Percentiles rank a stretch among this genome's conserved stretches.
phyloP scores from a whole-genome alignment of 1,140 invertebrate genomes.

The Heliconius nattereri region DNA sequence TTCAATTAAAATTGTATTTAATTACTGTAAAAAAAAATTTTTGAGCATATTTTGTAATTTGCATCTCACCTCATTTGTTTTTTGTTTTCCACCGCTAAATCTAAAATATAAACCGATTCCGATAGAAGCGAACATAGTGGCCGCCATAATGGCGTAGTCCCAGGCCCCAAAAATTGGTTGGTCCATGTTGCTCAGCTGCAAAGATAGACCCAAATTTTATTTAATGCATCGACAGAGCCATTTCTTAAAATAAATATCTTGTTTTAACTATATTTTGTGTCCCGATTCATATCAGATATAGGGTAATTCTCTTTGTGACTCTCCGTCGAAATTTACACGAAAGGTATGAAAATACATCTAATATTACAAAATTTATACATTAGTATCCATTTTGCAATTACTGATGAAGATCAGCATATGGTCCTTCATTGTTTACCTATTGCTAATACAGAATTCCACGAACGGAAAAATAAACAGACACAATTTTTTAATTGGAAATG shows the following conservation, averaged over 20 bases:
- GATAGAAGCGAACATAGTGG: constrained; percentile 71
- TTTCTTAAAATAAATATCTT: background rate
- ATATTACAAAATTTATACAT: background rate
- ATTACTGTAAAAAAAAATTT: background rate
- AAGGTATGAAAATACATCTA: background rate
- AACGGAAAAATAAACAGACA: background rate
- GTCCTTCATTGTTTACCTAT: background rate
- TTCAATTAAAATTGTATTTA: background rate
- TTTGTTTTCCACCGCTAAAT: constrained; percentile 92
- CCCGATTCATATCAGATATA: too few relatives aligned
- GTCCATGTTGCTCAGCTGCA: constrained; percentile 42
- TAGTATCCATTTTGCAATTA: background rate
- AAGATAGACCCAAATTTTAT: background rate
- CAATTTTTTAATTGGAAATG: background rate
- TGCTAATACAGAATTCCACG: background rate
- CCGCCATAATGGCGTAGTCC: constrained; percentile 76
- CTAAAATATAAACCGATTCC: constrained; percentile 80
- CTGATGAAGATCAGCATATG: background rate
- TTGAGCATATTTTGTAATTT: background rate
- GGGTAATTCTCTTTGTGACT: too few relatives aligned
- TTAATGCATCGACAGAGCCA: too few relatives aligned
- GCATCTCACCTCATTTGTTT: constrained; percentile 86
- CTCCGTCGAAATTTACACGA: background rate
- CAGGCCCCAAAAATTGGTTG: constrained; percentile 64
- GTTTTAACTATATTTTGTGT: background rate